Evolutionary conservation across 2,888 invertebrate genomes (phyloP).

Genomic region (Choristoneura rosaceana): DNA sequence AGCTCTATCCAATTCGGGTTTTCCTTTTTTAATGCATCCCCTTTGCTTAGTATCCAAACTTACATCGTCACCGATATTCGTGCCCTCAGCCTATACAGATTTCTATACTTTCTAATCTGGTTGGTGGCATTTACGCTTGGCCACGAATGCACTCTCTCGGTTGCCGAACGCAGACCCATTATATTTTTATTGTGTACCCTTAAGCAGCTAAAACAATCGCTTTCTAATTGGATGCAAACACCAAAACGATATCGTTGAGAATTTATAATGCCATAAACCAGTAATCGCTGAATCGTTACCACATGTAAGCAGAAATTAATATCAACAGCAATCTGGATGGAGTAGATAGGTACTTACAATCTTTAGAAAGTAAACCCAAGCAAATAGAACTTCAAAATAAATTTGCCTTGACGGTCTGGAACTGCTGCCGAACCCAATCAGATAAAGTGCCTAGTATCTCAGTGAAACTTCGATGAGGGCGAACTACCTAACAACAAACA

Average conservation of each 20-base stretch:
- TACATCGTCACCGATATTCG: conserved; percentile 53
- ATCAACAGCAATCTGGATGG: background rate
- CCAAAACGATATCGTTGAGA: conserved; percentile 48
- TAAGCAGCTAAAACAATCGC: conserved; percentile 61
- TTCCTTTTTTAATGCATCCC: background rate
- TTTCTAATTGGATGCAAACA: conserved; percentile 71
- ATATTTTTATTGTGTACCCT: conserved; percentile 74
- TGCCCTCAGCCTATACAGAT: conserved; percentile 59
- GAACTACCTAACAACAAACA: conserved; percentile 46
- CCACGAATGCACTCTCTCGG: conserved; percentile 72
- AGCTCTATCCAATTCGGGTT: too few species aligned
- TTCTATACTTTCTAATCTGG: conserved; percentile 79
- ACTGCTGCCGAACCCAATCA: conserved; percentile 60
- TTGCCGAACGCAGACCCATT: conserved; percentile 65
- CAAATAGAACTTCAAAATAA: conserved; percentile 52
- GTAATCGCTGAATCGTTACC: background rate
- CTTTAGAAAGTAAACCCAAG: conserved; percentile 1
- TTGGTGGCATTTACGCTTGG: conserved; percentile 66
- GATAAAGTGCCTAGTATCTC: conserved; percentile 58
- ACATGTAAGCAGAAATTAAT: background rate
- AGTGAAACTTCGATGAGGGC: conserved; percentile 72
- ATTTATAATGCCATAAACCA: conserved; percentile 5
- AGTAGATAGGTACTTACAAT: background rate
- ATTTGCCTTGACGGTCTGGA: conserved; percentile 70
- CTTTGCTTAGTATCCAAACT: conserved; percentile 5